phyloP scores from a whole-genome alignment of 53 echinoderm and acorn worm genomes.

The Hippasteria phrygiana region DNA sequence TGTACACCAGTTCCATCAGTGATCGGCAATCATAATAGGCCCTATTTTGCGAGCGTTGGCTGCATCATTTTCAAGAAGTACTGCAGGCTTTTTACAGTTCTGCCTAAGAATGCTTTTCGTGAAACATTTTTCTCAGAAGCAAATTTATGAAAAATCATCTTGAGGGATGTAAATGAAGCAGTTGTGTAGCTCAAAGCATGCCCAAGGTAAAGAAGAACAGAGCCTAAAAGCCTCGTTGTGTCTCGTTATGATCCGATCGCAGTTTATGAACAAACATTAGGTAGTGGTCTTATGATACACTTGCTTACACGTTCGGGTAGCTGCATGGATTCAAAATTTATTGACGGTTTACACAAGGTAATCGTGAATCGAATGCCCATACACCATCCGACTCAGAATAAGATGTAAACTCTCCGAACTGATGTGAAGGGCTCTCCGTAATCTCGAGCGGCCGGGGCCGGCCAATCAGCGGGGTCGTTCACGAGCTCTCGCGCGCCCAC shows the following conservation, averaged over 20 bases:
- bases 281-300: background rate
- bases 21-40: no score
- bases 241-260: background rate
- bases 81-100: no score
- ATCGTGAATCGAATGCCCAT: slow-evolving; percentile 15
- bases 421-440: slow-evolving; percentile 9
- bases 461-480: slow-evolving; percentile 35
- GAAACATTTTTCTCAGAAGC: background rate
- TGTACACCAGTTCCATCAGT: no score
- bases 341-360: background rate
- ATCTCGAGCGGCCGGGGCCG: background rate
- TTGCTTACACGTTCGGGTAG: background rate
- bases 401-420: slow-evolving; percentile 1
- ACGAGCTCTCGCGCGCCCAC: slow-evolving; percentile 28
- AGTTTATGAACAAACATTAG: background rate
- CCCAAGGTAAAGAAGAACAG: background rate
- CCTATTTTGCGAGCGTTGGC: no score
- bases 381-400: slow-evolving; percentile 21
- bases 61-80: no score
- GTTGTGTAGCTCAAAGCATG: background rate
- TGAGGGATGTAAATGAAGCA: background rate
- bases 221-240: background rate
- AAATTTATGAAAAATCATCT: background rate
- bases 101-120: background rate
- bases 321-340: background rate